Evolutionary conservation across 2,797 vertebrate genomes (phyloP).

Genomic region (Semotilus atromaculatus): DNA sequence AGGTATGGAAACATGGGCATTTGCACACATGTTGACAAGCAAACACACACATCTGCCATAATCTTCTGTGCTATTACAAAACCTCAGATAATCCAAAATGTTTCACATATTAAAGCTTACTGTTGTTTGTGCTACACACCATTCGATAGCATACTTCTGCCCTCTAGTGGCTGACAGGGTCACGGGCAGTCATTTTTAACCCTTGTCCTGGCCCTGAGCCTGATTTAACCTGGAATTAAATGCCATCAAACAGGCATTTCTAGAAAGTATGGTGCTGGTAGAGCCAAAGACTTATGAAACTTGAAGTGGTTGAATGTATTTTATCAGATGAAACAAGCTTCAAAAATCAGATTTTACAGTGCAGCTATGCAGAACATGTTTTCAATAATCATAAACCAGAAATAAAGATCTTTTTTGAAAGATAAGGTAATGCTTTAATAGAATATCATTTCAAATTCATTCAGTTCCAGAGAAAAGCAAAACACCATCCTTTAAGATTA

Average conservation of each 20-base stretch:
- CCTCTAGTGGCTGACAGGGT: constrained; percentile 23
- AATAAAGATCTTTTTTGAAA: neutral
- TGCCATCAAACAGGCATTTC: neutral
- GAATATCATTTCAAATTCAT: neutral
- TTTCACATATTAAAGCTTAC: neutral
- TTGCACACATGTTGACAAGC: neutral
- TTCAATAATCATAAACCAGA: neutral
- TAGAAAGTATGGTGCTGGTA: neutral
- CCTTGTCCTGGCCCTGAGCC: neutral
- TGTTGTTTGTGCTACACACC: neutral
- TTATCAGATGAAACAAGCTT: neutral
- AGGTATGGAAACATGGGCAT: constrained; percentile 75
- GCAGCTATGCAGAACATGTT: neutral
- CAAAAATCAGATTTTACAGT: neutral
- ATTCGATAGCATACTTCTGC: neutral
- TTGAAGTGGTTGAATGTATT: neutral
- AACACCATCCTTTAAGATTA: neutral
- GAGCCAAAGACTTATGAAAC: neutral
- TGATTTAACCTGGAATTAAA: neutral
- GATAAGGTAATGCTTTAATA: neutral
- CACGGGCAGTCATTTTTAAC: neutral
- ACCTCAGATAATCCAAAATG: neutral
- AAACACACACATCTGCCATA: neutral
- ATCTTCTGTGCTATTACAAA: neutral
- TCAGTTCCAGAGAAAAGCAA: neutral